phyloP scores from a whole-genome alignment of 2,113 vertebrate species.

The Onychorhynchus coronatus region DNA sequence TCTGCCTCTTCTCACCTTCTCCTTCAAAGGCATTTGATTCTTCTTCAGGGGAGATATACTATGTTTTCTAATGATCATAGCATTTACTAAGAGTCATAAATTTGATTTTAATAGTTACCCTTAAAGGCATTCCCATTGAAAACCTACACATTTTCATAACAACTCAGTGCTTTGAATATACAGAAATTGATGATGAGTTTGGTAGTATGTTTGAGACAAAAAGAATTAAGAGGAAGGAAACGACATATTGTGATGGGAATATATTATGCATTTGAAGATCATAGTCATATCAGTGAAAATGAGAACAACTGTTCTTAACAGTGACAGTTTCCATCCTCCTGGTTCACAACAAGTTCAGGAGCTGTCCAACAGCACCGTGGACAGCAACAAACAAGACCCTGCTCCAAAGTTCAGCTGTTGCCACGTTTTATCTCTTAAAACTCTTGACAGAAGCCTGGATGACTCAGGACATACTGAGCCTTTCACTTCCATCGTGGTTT shows the following conservation, averaged over 20 bases:
- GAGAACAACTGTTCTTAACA: background rate
- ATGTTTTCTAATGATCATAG: background rate
- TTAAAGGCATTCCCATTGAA: background rate
- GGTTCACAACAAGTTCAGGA: background rate
- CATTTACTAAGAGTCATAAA: background rate
- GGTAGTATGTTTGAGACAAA: background rate
- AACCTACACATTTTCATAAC: background rate
- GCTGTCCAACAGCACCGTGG: slow-evolving; percentile 54
- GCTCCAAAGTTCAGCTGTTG: rapidly evolving
- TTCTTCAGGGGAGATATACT: background rate
- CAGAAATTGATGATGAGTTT: background rate
- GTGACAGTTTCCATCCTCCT: background rate
- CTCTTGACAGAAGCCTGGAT: background rate
- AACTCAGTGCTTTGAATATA: background rate
- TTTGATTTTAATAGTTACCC: background rate
- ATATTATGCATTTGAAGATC: background rate
- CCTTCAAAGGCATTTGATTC: background rate
- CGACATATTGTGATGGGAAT: background rate
- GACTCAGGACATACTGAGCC: background rate
- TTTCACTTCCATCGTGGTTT: background rate
- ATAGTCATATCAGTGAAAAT: background rate
- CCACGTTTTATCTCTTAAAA: background rate
- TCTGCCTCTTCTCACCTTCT: background rate
- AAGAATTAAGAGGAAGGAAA: background rate
- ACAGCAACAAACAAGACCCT: slow-evolving; percentile 33